Evolutionary conservation across 2,888 invertebrate genomes (phyloP).

Genomic region (Caenorhabditis macrosperma): DNA sequence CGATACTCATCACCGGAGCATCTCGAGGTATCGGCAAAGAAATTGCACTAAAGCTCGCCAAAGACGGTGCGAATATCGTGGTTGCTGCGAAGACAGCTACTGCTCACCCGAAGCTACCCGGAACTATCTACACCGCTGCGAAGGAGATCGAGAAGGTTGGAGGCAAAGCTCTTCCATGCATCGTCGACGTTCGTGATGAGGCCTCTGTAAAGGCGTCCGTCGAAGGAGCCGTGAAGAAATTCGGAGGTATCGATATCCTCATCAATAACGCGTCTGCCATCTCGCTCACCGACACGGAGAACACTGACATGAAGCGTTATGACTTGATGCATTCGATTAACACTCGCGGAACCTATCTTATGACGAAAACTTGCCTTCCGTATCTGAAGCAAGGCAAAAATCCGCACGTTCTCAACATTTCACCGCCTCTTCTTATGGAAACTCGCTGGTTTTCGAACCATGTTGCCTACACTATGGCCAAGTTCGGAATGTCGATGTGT

Average conservation of each 20-base stretch:
- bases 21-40: constrained; percentile 71
- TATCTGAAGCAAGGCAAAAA: constrained; percentile 89
- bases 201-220: constrained; percentile 83
- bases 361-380: constrained; percentile 93
- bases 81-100: constrained; percentile 93
- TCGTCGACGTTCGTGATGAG: constrained; percentile 92
- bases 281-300: constrained; percentile 82
- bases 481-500: constrained; percentile 94
- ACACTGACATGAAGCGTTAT: constrained; percentile 94
- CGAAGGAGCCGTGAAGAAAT: constrained; percentile 76
- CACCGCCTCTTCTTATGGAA: constrained; percentile 92
- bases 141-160: constrained; percentile 86
- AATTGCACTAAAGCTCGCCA: constrained; percentile 66
- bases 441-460: constrained; percentile 85
- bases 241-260: constrained; percentile 88
- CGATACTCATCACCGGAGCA: constrained; percentile 67
- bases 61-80: constrained; percentile 92
- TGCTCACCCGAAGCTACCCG: constrained; percentile 91
- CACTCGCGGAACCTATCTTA: constrained; percentile 93
- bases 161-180: constrained; percentile 82
- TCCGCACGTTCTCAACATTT: constrained; percentile 94
- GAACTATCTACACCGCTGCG: constrained; percentile 92
- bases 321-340: constrained; percentile 97
- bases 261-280: constrained; percentile 98
- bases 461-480: constrained; percentile 95